Evolutionary conservation across 2,888 invertebrate species (phyloP), one percentile per base, ranked within the genome.

Genomic region (Oscheius myriophilus): DNA sequence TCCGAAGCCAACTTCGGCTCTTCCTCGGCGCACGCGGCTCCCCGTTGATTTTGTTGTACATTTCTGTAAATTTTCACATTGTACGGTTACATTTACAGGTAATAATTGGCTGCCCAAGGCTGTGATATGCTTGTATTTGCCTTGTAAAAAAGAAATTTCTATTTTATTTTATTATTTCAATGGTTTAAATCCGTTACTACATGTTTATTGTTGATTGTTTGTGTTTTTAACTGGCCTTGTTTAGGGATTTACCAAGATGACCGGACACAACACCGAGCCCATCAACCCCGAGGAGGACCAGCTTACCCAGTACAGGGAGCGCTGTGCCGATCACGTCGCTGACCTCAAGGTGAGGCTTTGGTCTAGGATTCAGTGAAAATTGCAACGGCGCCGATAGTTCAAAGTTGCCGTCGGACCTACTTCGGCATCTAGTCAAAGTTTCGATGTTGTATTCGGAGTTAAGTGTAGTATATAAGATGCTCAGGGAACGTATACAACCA

Each of bases 231-330:
- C 0, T 41, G 18, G 12, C 1, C 1, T 16, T 25, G n/a, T 70
- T 59, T 33, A 23, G 25, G 39, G 26, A 14, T 14, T n/a, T 14
- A 11, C n/a, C 21, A 64, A 45, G 52, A 76, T 73, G 73, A 59
- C 73, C 43, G 69, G 68, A 67, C 75, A 76, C 67, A 76, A 76
- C 61, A 63, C 73, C 52, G 74, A 75, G 66, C 75, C 79, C 62
- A 73, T 81, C 54, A 81, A 83, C 64, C 79, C 75, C 55, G 76
- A 73, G 26, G 82, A 75, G 51, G 85, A 85, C 69, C 85, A 83
- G 65, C 73, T 85, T 41, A 72, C 78, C 18, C 82, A 84, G 67
- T 85, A 57, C 76, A 80, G 85, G 46, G 85, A 85, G 67, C 69
- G 82, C 53, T 85, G 85, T 64, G 83, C 78, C 55, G 80, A 80